Evolutionary conservation across 2,113 vertebrate species (phyloP), one percentile per base, ranked within the genome.

Genomic region (Cynocephalus volans): DNA sequence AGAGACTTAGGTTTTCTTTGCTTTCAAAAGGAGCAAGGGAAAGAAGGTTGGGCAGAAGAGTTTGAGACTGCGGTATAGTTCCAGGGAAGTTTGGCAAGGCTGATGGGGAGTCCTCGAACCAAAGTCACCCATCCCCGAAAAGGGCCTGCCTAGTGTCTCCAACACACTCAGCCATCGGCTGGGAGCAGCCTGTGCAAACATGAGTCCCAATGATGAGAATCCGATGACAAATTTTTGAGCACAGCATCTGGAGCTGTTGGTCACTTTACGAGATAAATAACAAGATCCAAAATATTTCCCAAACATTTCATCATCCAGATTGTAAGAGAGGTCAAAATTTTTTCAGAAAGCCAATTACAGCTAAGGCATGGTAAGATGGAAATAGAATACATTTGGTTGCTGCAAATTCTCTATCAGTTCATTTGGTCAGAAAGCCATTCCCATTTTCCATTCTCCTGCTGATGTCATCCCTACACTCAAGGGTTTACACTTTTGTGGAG

Each of bases 261-360:
- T 72, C 73, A 72, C 50, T 54, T 54, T 80, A 52, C 24, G 14
- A 93, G 26, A 60, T 56, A 83, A 96, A 93, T 58, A 92, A 90
- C 45, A 91, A 80, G 64, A 94, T 79, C 52, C 12, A 89, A 96
- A 77, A 28, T 72, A 58, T 33, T 81, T 69, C 50, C 95, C 90
- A 79, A 97, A 41, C n/a, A 21, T 45, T 79, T 14, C 31, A 41
- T 87, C 69, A 82, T 65, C 54, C 24, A 79, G 33, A n/a, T 77
- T 50, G 33, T 73, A 90, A 75, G 52, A 85, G 33, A 75, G 56
- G 56, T 86, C 60, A 64, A 54, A 23, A n/a, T 14, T 70, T 93
- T 77, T 54, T 58, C 1, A 54, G 62, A 76, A 86, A 60, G 8
- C 26, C 48, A 26, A 84, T 91, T 54, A 70, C 14, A 95, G 36